Percentiles rank a stretch among this genome's conserved stretches.
These are phyloP conservation scores for Penaeus vannamei DNA, from an alignment of 1,140 invertebrate species.

Conservation along the genomic window DNA sequence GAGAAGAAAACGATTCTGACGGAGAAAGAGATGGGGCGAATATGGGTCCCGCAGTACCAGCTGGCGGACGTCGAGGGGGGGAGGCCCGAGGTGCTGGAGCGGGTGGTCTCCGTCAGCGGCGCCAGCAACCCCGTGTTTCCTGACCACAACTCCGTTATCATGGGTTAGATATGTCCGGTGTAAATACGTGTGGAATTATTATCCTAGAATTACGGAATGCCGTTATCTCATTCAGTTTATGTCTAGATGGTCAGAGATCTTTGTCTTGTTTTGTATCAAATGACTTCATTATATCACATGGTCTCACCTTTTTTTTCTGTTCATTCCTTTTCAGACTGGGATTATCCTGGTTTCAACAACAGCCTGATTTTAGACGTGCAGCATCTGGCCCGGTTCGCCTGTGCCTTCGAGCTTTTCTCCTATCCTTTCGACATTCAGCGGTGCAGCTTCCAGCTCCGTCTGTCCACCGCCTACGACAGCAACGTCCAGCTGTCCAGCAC, in stretches of 20 bases:
- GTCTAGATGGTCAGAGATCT: too few species aligned
- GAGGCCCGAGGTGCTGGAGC: background rate
- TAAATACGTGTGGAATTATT: background rate
- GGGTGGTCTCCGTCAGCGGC: background rate
- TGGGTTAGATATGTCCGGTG: conserved; percentile 5
- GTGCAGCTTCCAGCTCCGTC: conserved; percentile 27
- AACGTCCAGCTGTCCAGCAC: background rate
- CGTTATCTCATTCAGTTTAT: too few species aligned
- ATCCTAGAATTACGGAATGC: too few species aligned
- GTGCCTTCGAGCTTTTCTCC: conserved; percentile 19
- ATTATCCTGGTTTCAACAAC: conserved; percentile 37
- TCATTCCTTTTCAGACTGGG: conserved; percentile 8
- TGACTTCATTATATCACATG: too few species aligned
- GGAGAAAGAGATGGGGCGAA: conserved; percentile 28
- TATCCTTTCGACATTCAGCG: conserved; percentile 44
- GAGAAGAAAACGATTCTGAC: conserved; percentile 10
- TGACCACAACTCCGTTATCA: conserved; percentile 32
- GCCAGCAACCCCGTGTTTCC: conserved; percentile 17
- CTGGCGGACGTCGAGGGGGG: conserved; percentile 32
- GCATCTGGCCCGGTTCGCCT: conserved; percentile 24
- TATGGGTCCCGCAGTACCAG: conserved; percentile 35
- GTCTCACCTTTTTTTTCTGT: background rate
- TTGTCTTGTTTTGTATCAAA: too few species aligned
- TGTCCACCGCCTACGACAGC: conserved; percentile 1
- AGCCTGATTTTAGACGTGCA: conserved; percentile 16